These are phyloP conservation scores for Eudyptes chrysolophus DNA, from an alignment of 2,113 vertebrate genomes.

Conservation along the genomic window DNA sequence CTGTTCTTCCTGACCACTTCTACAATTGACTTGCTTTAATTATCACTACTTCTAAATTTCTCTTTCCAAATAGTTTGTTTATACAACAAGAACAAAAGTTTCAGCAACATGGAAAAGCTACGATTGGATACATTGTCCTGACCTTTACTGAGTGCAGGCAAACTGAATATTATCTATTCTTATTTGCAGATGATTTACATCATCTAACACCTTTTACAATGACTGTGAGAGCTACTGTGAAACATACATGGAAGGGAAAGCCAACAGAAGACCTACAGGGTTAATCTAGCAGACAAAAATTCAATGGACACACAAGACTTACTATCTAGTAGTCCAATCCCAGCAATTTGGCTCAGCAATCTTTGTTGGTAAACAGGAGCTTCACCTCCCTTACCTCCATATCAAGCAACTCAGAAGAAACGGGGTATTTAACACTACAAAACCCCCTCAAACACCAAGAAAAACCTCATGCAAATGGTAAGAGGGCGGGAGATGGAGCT, in stretches of 20 bases:
- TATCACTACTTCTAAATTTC: background rate
- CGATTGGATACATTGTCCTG: background rate
- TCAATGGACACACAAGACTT: background rate
- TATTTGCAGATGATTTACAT: background rate
- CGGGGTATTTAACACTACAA: background rate
- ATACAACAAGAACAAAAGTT: background rate
- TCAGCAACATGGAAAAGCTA: background rate
- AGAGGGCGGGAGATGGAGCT: background rate
- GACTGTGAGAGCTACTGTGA: background rate
- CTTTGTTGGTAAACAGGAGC: background rate
- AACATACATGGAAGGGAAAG: background rate
- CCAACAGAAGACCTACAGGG: background rate
- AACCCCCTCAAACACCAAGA: background rate
- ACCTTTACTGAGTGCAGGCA: background rate
- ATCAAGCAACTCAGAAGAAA: background rate
- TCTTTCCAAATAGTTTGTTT: background rate
- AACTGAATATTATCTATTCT: background rate
- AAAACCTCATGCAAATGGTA: background rate
- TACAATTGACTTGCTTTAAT: background rate
- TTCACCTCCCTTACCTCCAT: background rate
- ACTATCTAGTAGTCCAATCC: background rate
- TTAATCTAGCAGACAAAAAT: background rate
- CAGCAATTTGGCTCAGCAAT: background rate
- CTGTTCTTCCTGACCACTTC: background rate
- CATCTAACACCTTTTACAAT: background rate